phyloP scores from a whole-genome alignment of 2,797 vertebrate species.

The Alfaro cultratus region DNA sequence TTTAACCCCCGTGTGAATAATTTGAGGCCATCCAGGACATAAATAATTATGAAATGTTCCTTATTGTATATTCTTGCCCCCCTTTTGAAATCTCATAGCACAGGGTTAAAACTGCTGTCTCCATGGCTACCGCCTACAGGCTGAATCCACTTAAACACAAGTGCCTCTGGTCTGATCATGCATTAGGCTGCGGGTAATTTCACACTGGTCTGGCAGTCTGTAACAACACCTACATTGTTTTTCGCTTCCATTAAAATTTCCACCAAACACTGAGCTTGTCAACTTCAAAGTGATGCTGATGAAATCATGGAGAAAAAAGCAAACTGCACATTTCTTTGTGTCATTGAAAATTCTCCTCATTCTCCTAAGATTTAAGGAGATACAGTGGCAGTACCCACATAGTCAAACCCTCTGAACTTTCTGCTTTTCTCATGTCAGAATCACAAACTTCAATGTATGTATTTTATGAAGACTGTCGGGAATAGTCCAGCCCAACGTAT shows the following conservation, averaged over 20 bases:
- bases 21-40: slow-evolving; percentile 27
- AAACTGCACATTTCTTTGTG: slow-evolving; percentile 25
- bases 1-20: slow-evolving; percentile 37
- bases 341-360: background rate
- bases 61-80: slow-evolving; percentile 55
- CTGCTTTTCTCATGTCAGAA: background rate
- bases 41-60: slow-evolving; percentile 42
- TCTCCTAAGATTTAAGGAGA: background rate
- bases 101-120: slow-evolving; percentile 67
- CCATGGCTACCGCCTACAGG: slow-evolving; percentile 75
- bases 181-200: slow-evolving; percentile 72
- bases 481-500: background rate
- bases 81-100: slow-evolving; percentile 53
- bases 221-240: slow-evolving; percentile 62
- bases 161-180: slow-evolving; percentile 69
- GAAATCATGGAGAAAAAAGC: slow-evolving; percentile 53
- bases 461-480: background rate
- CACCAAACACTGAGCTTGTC: slow-evolving; percentile 28
- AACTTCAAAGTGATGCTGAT: slow-evolving; percentile 55
- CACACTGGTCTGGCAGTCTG: slow-evolving; percentile 50
- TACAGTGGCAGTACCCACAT: background rate
- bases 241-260: slow-evolving; percentile 50
- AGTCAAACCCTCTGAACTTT: background rate
- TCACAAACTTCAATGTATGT: background rate
- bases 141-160: slow-evolving; percentile 68